phyloP scores from a whole-genome alignment of 2,113 vertebrate genomes.

The Onychostruthus taczanowskii region DNA sequence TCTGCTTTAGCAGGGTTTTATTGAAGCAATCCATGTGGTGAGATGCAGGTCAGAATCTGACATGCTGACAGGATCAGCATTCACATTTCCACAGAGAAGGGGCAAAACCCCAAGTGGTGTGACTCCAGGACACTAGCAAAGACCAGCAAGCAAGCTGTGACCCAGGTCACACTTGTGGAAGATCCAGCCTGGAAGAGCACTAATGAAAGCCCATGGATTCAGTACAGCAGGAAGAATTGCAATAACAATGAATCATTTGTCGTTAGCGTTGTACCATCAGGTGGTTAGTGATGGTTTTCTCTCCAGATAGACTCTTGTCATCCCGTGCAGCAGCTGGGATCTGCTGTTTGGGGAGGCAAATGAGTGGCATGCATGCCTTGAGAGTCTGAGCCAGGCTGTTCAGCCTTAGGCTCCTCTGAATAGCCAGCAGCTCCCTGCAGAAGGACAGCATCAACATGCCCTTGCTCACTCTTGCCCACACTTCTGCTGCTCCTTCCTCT shows the following conservation, averaged over 20 bases:
- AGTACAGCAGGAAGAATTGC: neutral
- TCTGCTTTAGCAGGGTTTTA: neutral
- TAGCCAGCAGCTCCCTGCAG: neutral
- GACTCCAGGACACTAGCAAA: neutral
- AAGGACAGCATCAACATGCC: neutral
- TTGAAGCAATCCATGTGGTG: neutral
- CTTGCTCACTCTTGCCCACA: accelerated
- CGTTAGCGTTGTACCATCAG: neutral
- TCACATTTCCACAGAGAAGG: neutral
- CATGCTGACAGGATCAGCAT: neutral
- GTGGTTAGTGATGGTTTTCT: neutral
- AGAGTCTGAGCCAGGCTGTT: neutral
- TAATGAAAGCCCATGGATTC: neutral
- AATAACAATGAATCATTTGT: neutral
- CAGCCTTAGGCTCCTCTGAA: neutral
- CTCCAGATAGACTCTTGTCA: neutral
- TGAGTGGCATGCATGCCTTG: accelerated
- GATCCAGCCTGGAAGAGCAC: neutral
- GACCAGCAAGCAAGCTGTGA: neutral
- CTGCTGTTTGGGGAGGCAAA: neutral
- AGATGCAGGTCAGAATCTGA: neutral
- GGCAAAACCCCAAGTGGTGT: neutral
- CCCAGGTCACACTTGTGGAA: neutral
- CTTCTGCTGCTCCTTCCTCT: neutral
- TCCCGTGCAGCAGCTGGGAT: neutral